Evolutionary conservation across 2,888 invertebrate species (phyloP).

Genomic region (Leptarthrus brevirostris): DNA sequence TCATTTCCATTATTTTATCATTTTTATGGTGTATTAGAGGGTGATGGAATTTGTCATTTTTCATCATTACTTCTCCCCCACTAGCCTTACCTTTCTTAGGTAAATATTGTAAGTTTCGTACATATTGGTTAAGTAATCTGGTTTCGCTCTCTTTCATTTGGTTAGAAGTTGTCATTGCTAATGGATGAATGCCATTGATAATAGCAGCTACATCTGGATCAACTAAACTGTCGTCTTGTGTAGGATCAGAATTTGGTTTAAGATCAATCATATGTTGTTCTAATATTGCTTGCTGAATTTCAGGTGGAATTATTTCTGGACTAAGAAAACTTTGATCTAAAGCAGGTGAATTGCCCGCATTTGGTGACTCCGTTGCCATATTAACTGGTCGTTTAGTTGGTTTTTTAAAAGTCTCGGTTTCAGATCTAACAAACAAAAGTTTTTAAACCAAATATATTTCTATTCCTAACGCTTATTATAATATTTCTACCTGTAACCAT

Average conservation of each 20-base stretch:
- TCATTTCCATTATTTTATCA: background rate
- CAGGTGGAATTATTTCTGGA: slow-evolving; percentile 55
- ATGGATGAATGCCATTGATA: slow-evolving; percentile 38
- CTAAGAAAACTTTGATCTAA: slow-evolving; percentile 8
- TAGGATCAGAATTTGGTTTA: slow-evolving; percentile 57
- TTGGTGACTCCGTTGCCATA: background rate
- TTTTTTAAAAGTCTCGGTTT: slow-evolving; percentile 35
- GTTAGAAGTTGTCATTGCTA: background rate
- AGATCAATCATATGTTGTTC: slow-evolving; percentile 61
- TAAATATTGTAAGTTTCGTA: background rate
- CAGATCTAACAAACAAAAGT: too few relatives aligned
- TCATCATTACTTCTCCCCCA: background rate
- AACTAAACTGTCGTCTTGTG: slow-evolving; percentile 47
- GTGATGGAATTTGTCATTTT: slow-evolving; percentile 51
- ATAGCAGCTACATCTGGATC: slow-evolving; percentile 49
- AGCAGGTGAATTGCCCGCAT: slow-evolving; percentile 55
- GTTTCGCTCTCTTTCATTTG: too few relatives aligned
- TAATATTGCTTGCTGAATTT: slow-evolving; percentile 58
- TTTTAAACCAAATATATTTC: too few relatives aligned
- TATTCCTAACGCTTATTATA: background rate
- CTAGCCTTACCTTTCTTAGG: background rate
- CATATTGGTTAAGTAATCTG: too few relatives aligned
- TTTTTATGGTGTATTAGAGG: slow-evolving; percentile 36
- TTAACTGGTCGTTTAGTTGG: slow-evolving; percentile 14
- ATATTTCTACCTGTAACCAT: slow-evolving; percentile 73